Percentiles rank a stretch among this genome's conserved stretches.
These are phyloP conservation scores for Pseudomyrmex cubaensis DNA, from an alignment of 1,140 invertebrate genomes.

Conservation along the genomic window DNA sequence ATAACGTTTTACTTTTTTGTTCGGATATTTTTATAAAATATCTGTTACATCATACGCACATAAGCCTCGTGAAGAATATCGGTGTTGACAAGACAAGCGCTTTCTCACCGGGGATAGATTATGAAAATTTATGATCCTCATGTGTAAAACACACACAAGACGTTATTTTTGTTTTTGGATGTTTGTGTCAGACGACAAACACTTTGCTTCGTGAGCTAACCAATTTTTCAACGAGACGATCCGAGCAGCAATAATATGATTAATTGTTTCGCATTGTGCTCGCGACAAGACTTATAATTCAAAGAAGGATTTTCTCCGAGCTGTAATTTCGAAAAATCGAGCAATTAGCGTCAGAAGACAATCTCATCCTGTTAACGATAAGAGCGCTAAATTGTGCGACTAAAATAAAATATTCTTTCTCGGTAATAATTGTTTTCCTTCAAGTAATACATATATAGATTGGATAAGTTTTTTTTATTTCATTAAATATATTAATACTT, in stretches of 20 bases:
- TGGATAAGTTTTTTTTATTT: too few relatives aligned
- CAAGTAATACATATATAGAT: too few relatives aligned
- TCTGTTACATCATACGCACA: neutral
- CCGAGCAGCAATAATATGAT: constrained; percentile 20
- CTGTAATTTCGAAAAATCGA: constrained; percentile 42
- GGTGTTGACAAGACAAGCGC: neutral
- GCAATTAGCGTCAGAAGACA: constrained; percentile 14
- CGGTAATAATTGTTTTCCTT: too few relatives aligned
- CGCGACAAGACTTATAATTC: constrained; percentile 20
- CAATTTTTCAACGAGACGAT: constrained; percentile 51
- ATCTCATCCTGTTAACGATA: constrained; percentile 30
- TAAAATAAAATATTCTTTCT: constrained; percentile 2
- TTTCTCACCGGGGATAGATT: constrained; percentile 19
- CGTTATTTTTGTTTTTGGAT: constrained; percentile 35
- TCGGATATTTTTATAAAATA: constrained; percentile 29
- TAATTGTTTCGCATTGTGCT: constrained; percentile 35
- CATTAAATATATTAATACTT: too few relatives aligned
- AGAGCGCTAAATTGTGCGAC: neutral
- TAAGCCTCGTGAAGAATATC: constrained; percentile 5
- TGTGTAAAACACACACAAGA: neutral
- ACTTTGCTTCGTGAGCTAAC: constrained; percentile 5
- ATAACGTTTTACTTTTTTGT: neutral
- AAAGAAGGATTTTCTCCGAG: neutral
- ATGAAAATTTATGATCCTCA: constrained; percentile 26
- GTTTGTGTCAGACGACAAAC: neutral